Evolutionary conservation across 2,113 vertebrate genomes (phyloP), one percentile per base, ranked within the genome.

Genomic region (Megaleporinus macrocephalus): DNA sequence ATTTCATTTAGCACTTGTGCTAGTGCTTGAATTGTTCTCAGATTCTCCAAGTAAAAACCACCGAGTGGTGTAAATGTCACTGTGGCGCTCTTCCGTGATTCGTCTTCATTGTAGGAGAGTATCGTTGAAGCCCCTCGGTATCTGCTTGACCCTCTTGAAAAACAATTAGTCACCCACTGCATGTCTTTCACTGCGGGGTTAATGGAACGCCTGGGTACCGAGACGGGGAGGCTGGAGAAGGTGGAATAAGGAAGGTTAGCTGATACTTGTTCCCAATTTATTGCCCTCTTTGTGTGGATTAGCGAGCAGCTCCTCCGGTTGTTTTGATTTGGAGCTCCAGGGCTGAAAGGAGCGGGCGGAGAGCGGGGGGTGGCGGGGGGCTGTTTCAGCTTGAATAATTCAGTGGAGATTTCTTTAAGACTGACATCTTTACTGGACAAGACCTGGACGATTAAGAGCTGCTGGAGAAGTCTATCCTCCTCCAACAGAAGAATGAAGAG

Each of bases 161-260:
- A 71, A 80, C 77, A 76, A 77, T 71, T 81, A 63, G 59, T 51
- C 36, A 26, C 59, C 73, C 24, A 74, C 63, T 71, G 78, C 77
- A 27, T 66, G 29, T 55, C 68, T 73, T 83, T 83, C 44, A 72
- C 81, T 72, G 66, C 70, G 12, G 61, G 76, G 27, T 29, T 78
- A 78, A 73, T 78, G 41, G 36, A 62, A 69, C 57, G 33, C 66
- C 59, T 20, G 14, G 44, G 66, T 72, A 62, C 26, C 20, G 24
- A 49, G 61, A 74, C 41, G 71, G 49, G 73, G 81, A 73, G 81
- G 78, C 11, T 14, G 14, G 53, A 22, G 53, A 55, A 2, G 14
- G 18, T 9, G 62, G 59, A 49, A 78, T 73, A 78, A 59, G 71
- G 77, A 83, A 78, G 68, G 75, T 74, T 78, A 44, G 41, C 41